Evolutionary conservation across 2,888 invertebrate species (phyloP), one percentile per base, ranked within the genome.

Genomic region (Serripes groenlandicus): DNA sequence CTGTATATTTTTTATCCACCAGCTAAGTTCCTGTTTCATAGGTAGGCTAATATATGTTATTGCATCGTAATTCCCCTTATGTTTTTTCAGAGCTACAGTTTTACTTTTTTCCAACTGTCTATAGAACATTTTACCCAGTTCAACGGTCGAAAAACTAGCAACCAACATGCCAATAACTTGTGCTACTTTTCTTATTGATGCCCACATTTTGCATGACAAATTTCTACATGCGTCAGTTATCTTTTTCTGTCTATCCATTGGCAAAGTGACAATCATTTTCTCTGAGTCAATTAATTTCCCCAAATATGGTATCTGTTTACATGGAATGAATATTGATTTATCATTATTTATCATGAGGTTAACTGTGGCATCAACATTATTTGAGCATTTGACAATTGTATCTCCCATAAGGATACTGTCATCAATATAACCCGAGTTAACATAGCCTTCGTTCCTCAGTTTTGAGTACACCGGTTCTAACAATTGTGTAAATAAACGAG

Each of bases 151-250:
- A 52, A 80, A 80, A 23, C 26, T n/a, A 18, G 83, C 49, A 15
- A 75, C 75, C 26, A 83, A n/a, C 2, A 71, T 32, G 4, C 79
- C 81, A 32, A 82, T 79, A n/a, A 83, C 74, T 69, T 74, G 66
- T 9, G 81, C 77, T 30, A 83, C 62, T 60, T 60, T 30, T 60
- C 28, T 60, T 18, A 60, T 60, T 11, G 60, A 30, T 69, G 28
- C 60, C 32, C 3, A 5, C 15, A 1, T 5, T 60, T 60, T 60
- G 23, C 5, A 30, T 21, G 21, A 49, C 34, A 66, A 35, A 62
- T 62, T 32, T 62, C 5, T 62, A 30, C 62, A 30, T 30, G 7
- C 28, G 7, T 62, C 30, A 21, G 30, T 30, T 21, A 62, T 62
- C 18, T 32, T 30, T 15, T 23, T 32, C 3, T 28, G 62, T 62